A percentile compares a stretch with the other conserved stretches of the same genome.
These are phyloP conservation scores for Indri indri DNA, from an alignment of 2,113 vertebrate species.

Conservation along the genomic window DNA sequence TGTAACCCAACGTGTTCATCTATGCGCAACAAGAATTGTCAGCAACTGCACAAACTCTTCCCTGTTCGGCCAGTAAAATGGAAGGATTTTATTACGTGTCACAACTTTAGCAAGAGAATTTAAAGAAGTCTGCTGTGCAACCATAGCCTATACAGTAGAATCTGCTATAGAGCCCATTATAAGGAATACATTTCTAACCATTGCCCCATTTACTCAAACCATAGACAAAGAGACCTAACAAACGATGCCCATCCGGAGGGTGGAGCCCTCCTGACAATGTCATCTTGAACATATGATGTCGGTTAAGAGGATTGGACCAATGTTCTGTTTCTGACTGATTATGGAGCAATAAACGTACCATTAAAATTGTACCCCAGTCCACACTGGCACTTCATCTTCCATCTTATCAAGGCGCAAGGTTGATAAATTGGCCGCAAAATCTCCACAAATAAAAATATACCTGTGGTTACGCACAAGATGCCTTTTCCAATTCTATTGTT, in stretches of 20 bases:
- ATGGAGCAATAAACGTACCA: neutral
- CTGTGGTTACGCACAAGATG: no score
- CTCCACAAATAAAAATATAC: no score
- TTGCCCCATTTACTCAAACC: neutral
- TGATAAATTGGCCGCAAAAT: no score
- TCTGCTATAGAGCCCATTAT: neutral
- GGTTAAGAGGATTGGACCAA: neutral
- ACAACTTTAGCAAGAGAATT: neutral
- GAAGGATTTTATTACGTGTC: neutral
- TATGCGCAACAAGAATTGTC: neutral
- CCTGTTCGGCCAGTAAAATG: neutral
- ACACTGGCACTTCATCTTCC: neutral
- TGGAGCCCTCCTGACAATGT: neutral
- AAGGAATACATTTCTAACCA: neutral
- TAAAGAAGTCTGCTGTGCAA: neutral
- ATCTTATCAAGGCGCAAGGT: neutral
- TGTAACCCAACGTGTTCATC: neutral
- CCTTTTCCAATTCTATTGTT: no score
- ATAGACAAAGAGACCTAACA: neutral
- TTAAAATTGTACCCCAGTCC: neutral
- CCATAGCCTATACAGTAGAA: neutral
- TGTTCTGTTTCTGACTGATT: neutral
- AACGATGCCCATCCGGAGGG: neutral
- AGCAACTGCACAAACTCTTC: neutral
- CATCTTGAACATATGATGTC: neutral